A percentile compares a stretch with the other conserved stretches of the same genome.
phyloP scores from a whole-genome alignment of 2,888 invertebrate genomes.

The Hipparchia sbordonii region DNA sequence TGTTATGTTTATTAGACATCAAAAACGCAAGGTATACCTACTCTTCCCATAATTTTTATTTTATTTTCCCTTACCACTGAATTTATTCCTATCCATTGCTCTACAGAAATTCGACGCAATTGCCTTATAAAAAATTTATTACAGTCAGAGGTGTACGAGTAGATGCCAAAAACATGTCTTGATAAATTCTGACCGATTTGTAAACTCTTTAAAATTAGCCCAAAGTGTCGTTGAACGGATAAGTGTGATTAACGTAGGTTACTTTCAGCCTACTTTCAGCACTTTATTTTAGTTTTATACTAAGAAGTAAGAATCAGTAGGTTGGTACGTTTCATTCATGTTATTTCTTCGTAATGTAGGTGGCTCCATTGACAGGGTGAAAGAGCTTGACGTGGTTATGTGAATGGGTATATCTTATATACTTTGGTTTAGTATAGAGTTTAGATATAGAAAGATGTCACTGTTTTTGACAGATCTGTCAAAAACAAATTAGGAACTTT shows the following conservation, averaged over 20 bases:
- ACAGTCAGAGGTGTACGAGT: not conserved
- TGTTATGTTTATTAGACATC: not conserved
- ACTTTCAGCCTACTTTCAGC: conserved; percentile 2
- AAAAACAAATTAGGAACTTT: conserved; percentile 1
- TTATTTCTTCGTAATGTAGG: conserved; percentile 29
- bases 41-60: not conserved
- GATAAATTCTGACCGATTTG: conserved; percentile 21
- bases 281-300: conserved; percentile 6
- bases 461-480: not conserved
- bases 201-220: conserved; percentile 21
- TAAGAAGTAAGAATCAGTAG: not conserved
- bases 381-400: conserved; percentile 20
- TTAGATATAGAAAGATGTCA: conserved; percentile 3
- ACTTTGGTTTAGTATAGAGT: not conserved
- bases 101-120: conserved; percentile 6
- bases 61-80: not conserved
- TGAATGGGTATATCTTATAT: conserved; percentile 30
- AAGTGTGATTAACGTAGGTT: conserved; percentile 8
- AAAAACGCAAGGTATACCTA: not conserved
- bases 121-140: not conserved
- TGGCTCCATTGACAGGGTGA: conserved; percentile 33
- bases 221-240: conserved; percentile 20
- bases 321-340: conserved; percentile 28
- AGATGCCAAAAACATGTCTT: conserved; percentile 18
- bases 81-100: not conserved